Evolutionary conservation across 2,113 vertebrate genomes (phyloP), one percentile per base, ranked within the genome.

Genomic region (Triplophysa tibetana): DNA sequence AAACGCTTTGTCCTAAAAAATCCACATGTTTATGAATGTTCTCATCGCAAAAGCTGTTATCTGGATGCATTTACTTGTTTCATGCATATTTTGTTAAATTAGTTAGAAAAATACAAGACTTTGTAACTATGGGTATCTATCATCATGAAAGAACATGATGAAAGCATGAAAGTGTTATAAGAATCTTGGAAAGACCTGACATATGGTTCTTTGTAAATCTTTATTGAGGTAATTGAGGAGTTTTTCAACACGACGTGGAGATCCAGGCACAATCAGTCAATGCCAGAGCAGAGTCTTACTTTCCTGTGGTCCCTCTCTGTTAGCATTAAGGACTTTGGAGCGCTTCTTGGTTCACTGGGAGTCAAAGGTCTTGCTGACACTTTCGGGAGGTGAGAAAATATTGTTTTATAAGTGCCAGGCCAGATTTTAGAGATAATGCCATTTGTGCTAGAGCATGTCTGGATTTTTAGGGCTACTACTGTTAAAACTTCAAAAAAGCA

Each of bases 261-360:
- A 78, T 84, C 81, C 70, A 90, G 91, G 67, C 87, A 92, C 82
- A 92, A 93, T 81, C 82, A 91, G 63, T 87, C 91, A 9, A 90
- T 94, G 54, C 84, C 92, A 5, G 91, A 91, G 10, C 87, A 90
- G 83, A 93, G 88, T 78, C 87, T 94, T 72, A 92, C 90, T 17
- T 86, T 93, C 6, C 88, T 94, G 69, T 94, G 93, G 93, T 93
- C 93, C 0, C 86, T 94, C 54, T 93, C 93, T 1, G 93, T 94
- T 87, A 94, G 93, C 84, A 92, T 92, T 24, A 93, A 93, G 84
- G 92, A 93, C 83, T 93, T 94, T 14, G 93, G 93, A 56, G 92
- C 92, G 48, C 69, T 93, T 56, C 80, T 93, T 41, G 92, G 92
- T 14, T 91, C 90, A 6, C 81, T 94, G 64, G 91, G 92, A 16